A percentile compares a stretch with the other conserved stretches of the same genome.
These are phyloP conservation scores for Pteropus alecto DNA, from an alignment of 2,113 vertebrate genomes.

Conservation along the genomic window DNA sequence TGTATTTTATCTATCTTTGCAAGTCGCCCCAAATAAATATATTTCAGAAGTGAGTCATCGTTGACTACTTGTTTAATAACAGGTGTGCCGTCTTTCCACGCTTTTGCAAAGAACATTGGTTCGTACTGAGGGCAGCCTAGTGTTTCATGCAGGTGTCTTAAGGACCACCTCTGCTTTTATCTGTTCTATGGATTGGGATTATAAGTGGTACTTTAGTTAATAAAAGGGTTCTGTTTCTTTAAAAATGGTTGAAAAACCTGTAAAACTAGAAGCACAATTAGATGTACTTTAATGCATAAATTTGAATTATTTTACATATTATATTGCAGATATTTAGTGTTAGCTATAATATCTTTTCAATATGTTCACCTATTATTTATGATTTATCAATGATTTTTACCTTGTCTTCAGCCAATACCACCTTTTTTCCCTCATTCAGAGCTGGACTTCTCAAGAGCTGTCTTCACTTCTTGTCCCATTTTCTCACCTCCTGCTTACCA, in stretches of 20 bases:
- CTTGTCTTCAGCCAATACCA: not conserved
- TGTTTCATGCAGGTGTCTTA: fast-evolving
- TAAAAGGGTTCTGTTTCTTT: not conserved
- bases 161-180: not conserved
- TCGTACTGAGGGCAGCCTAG: not conserved
- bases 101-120: not conserved
- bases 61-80: not conserved
- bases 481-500: not conserved
- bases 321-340: not conserved
- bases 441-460: not conserved
- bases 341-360: not conserved
- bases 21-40: not conserved
- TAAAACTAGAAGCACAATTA: not conserved
- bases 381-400: not conserved
- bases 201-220: not conserved
- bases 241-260: not conserved
- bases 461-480: not conserved
- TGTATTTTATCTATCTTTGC: not conserved
- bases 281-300: not conserved
- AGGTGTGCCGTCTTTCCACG: not conserved
- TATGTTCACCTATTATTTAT: not conserved
- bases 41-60: not conserved
- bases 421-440: not conserved
- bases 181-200: not conserved
- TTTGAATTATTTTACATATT: not conserved